A percentile compares a stretch with the other conserved stretches of the same genome.
These are phyloP conservation scores for Chrysopa pallens DNA, from an alignment of 1,140 invertebrate genomes.

Conservation along the genomic window DNA sequence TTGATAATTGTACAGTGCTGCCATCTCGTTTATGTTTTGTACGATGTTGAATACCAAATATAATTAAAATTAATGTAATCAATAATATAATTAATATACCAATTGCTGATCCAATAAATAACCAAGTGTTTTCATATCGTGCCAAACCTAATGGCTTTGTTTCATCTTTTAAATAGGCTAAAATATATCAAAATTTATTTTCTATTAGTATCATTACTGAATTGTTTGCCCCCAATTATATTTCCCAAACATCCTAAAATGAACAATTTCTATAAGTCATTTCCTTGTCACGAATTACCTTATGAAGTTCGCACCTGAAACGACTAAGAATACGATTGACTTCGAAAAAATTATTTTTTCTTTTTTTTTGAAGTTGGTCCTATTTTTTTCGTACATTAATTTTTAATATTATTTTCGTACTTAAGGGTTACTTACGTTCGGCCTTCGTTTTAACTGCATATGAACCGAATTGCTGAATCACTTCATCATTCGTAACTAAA, in stretches of 20 bases:
- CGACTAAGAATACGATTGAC: too few relatives aligned
- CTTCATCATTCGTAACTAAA: constrained; percentile 52
- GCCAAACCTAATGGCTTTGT: constrained; percentile 39
- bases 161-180: constrained; percentile 54
- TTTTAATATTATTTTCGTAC: too few relatives aligned
- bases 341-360: constrained; percentile 2
- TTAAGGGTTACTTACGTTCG: constrained; percentile 47
- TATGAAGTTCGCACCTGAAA: too few relatives aligned
- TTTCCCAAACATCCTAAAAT: too few relatives aligned
- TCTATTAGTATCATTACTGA: too few relatives aligned
- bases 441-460: constrained; percentile 62
- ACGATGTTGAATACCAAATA: background rate
- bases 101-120: constrained; percentile 39
- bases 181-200: too few relatives aligned
- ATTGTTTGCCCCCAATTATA: too few relatives aligned
- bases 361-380: background rate
- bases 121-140: constrained; percentile 36
- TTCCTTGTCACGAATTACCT: too few relatives aligned
- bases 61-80: background rate
- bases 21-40: background rate
- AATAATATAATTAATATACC: constrained; percentile 32
- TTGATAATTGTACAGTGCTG: too few relatives aligned
- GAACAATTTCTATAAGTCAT: too few relatives aligned
- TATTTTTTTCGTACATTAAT: too few relatives aligned
- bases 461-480: constrained; percentile 44